Base-by-base conservation (phyloP, 2,113 vertebrate species). In the Triplophysa rosa region DNA sequence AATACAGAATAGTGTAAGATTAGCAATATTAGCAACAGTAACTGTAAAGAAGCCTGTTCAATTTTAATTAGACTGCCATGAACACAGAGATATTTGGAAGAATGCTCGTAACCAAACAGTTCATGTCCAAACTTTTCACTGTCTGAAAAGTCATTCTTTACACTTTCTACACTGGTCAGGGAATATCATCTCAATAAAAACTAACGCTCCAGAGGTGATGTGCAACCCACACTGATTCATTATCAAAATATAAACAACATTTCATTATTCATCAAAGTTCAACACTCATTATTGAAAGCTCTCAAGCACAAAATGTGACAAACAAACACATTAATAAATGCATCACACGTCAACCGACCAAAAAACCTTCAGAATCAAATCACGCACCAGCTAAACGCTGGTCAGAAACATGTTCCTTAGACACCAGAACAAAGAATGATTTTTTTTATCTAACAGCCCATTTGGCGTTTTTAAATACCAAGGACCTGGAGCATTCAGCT, bases 161-260 rank as follows among this genome's bases (percentile, higher is more conserved):
- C 47, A 52, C 71, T n/a, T 29, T 83, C 68, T n/a, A 69, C 45
- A 75, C 33, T 65, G 65, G 71, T 83, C 40, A 24, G 42, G 72
- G 72, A 80, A 80, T 33, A 58, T 70, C 42, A 9, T 74, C 66
- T 75, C 21, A 40, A 63, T 21, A 66, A 78, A 52, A 21, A 67
- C 54, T 17, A 45, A 45, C 24, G 54, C 40, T 56, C 54, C 54
- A 45, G 21, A 63, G 75, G 42, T n/a, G n/a, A n/a, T n/a, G n/a
- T 58, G 21, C 52, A 67, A 26, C 69, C 24, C 14, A 71, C 12
- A 65, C 17, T n/a, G 14, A 33, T 54, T 78, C 45, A 73, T n/a
- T 12, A 59, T 67, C 67, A 13, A 19, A 49, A 47, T 24, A n/a
- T 59, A 52, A 33, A 2, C 49, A 19, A 17, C 4, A 33, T 62